Evolutionary conservation across 2,888 invertebrate genomes (phyloP).

Genomic region (Cephus sareptanus): DNA sequence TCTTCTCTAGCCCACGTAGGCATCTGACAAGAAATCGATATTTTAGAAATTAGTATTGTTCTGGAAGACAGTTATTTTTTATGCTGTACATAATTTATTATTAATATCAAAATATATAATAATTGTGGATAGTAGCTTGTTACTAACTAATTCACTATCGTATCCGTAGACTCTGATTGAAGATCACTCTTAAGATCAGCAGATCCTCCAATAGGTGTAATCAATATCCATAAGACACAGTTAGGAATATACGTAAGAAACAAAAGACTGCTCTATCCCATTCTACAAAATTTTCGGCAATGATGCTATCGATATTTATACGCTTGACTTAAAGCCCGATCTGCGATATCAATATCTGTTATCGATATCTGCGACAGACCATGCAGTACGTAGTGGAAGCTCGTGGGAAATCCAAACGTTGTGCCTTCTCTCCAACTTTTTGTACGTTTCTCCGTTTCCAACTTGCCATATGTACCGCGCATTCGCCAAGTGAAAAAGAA

Average conservation of each 20-base stretch:
- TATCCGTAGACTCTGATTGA: neutral
- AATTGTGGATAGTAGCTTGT: neutral
- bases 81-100: neutral
- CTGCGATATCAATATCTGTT: constrained; percentile 15
- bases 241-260: neutral
- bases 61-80: neutral
- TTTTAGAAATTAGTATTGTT: neutral
- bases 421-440: neutral
- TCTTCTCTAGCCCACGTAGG: neutral
- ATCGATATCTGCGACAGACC: constrained; percentile 10
- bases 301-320: constrained; percentile 23
- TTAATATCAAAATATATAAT: neutral
- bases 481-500: neutral
- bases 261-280: neutral
- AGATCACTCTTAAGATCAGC: neutral
- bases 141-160: no score
- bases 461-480: neutral
- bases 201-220: neutral
- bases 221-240: neutral
- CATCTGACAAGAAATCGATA: neutral
- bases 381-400: constrained; percentile 11
- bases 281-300: constrained; percentile 17
- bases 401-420: neutral
- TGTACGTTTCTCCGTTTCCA: neutral
- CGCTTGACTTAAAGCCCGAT: constrained; percentile 20